Conservation (phyloP, 2,113 vertebrate genomes). For the Dolichallabes microphthalmus region DNA sequence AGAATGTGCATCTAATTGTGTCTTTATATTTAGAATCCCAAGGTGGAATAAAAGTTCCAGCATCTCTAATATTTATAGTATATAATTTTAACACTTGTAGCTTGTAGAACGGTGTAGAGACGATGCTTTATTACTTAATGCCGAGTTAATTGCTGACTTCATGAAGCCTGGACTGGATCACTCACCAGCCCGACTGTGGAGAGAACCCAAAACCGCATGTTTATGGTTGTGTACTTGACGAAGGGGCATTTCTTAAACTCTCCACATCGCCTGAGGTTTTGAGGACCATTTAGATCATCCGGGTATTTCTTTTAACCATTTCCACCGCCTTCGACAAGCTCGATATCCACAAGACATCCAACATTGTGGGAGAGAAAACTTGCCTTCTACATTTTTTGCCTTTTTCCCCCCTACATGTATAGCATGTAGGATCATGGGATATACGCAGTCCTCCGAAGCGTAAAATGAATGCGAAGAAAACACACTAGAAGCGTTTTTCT, state of each 20-base stretch:
- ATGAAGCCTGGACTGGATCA: neutral
- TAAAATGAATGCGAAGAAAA: too few species aligned
- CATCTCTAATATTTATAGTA: too few species aligned
- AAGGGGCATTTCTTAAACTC: neutral
- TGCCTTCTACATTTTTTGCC: too few species aligned
- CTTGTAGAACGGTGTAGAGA: neutral
- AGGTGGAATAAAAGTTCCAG: neutral
- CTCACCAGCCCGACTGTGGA: neutral
- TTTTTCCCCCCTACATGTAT: too few species aligned
- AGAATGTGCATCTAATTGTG: neutral
- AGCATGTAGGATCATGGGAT: too few species aligned
- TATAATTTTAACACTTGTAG: too few species aligned
- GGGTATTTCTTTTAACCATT: neutral
- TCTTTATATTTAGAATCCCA: neutral
- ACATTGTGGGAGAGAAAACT: too few species aligned
- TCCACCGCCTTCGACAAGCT: neutral
- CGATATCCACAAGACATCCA: too few species aligned
- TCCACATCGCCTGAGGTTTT: neutral
- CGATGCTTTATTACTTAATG: neutral
- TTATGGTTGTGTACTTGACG: neutral
- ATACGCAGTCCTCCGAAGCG: too few species aligned
- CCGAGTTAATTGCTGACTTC: neutral
- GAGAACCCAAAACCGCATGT: neutral
- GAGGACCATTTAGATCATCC: neutral
- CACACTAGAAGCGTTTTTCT: too few species aligned